Conservation (phyloP, 2,113 vertebrate genomes). For the Psophia crepitans region DNA sequence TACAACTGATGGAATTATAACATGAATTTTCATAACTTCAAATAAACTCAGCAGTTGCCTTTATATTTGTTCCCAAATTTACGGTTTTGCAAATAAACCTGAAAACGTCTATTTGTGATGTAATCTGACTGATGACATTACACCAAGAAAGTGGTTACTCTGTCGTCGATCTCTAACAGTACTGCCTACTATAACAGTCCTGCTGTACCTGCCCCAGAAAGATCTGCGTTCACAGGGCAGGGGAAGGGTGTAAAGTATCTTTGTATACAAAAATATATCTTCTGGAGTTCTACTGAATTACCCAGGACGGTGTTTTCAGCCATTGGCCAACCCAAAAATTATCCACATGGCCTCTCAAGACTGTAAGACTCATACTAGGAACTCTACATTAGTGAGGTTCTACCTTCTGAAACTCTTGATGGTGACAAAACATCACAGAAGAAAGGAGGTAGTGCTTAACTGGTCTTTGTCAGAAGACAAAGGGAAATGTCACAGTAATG, state of each 20-base stretch:
- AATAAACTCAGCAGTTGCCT: background rate
- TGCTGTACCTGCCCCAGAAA: background rate
- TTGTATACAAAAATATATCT: background rate
- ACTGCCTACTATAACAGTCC: rapidly evolving
- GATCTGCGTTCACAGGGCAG: rapidly evolving
- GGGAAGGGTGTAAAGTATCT: background rate
- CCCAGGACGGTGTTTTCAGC: background rate
- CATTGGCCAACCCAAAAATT: background rate
- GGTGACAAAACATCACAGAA: background rate
- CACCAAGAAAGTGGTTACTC: background rate
- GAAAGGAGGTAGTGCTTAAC: background rate
- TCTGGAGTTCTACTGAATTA: background rate
- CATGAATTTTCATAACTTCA: background rate
- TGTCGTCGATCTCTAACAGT: background rate
- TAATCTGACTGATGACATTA: background rate
- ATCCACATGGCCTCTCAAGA: background rate
- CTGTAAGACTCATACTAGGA: background rate
- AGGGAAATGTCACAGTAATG: background rate
- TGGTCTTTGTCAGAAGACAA: background rate
- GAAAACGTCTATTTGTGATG: background rate
- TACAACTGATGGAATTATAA: background rate
- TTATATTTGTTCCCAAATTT: background rate
- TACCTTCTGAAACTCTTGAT: background rate
- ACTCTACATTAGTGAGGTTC: background rate
- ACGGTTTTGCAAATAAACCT: background rate